Evolutionary conservation across 2,888 invertebrate genomes (phyloP), one percentile per base, ranked within the genome.

Genomic region (Sarcophaga subvicina): DNA sequence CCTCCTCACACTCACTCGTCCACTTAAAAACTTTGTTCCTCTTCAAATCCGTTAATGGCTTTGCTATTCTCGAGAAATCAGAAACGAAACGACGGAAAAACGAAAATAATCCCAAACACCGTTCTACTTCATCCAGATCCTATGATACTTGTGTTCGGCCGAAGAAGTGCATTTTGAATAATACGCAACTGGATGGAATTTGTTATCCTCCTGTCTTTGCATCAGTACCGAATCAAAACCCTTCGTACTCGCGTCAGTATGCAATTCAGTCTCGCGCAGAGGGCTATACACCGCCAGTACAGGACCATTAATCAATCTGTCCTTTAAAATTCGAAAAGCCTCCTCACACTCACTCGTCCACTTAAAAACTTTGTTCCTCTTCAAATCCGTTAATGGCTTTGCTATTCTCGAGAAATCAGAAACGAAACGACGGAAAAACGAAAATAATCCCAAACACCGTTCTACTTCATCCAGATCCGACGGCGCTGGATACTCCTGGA

Each of bases 101-200:
- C 3, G 67, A 77, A 66, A 77, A 77, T 2, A 77, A 37, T 54
- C 76, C 67, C n/a, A 59, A 20, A 67, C 76, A 67, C 37, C 37
- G 2, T 6, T 5, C n/a, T 6, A 66, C 14, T 17, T 70, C 62
- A 49, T 49, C n/a, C n/a, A n/a, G n/a, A n/a, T n/a, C n/a, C 90
- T 90, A 72, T 91, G 90, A 79, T 89, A 90, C 72, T 89, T 88
- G 3, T 88, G 62, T 72, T 91, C 91, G 95, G 96, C 60, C 5
- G 70, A n/a, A 4, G 67, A 64, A 27, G 75, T 75, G 27, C 27
- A 27, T 27, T 27, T 27, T 4, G 27, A 27, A 27, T 27, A 27
- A 27, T 27, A 27, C 27, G 89, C 90, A 10, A 92, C 90, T 0
- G 92, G 91, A 45, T 66, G 59, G 27, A 66, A 64, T 20, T 54